Conservation (phyloP, 2,113 vertebrate genomes). For the Heterotis niloticus region DNA sequence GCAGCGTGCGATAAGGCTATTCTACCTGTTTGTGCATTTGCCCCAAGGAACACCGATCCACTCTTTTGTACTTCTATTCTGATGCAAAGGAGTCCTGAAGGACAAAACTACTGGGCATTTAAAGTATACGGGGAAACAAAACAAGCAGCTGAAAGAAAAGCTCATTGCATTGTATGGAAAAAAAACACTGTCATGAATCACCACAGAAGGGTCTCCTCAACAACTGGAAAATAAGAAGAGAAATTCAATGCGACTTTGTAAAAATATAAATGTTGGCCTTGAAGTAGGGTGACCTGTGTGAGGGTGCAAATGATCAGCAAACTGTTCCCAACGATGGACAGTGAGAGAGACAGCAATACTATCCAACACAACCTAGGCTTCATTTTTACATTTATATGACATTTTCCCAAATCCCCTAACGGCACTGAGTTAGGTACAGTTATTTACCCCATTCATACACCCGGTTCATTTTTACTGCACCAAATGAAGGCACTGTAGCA, state of each 20-base stretch:
- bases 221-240: slow-evolving; percentile 48
- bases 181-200: slow-evolving; percentile 55
- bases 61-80: slow-evolving; percentile 42
- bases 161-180: slow-evolving; percentile 43
- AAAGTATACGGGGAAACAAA: slow-evolving; percentile 23
- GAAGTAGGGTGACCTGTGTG: slow-evolving; percentile 40
- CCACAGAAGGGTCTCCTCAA: slow-evolving; percentile 50
- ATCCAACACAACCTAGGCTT: neutral
- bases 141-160: slow-evolving; percentile 39
- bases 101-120: slow-evolving; percentile 48
- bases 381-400: neutral
- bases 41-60: slow-evolving; percentile 45
- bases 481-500: too few species aligned
- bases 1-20: slow-evolving; percentile 48
- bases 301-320: slow-evolving; percentile 5
- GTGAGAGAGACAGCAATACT: neutral
- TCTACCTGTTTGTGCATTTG: slow-evolving; percentile 47
- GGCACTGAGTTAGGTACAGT: too few species aligned
- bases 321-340: neutral
- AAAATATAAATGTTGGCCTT: slow-evolving; percentile 57
- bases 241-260: slow-evolving; percentile 41
- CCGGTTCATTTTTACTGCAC: too few species aligned
- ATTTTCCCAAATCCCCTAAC: too few species aligned
- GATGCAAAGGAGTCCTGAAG: slow-evolving; percentile 58
- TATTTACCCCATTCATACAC: too few species aligned